Conservation (phyloP, 2,797 vertebrate species). For the Heteromormyrus szaboi region DNA sequence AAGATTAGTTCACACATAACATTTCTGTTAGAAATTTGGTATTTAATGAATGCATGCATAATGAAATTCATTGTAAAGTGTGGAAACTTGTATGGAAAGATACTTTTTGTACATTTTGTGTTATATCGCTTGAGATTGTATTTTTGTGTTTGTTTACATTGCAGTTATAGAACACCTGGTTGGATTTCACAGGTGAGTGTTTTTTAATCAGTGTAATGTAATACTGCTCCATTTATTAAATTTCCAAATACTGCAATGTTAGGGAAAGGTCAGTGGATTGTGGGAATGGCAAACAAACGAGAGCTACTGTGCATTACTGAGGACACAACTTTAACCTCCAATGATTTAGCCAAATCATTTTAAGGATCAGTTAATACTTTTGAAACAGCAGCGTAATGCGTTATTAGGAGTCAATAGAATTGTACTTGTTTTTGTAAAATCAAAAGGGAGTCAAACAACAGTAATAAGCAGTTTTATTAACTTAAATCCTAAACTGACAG, state of each 20-base stretch:
- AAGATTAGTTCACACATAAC: neutral
- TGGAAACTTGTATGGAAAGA: neutral
- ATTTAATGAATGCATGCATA: neutral
- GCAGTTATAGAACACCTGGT: neutral
- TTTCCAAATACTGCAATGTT: neutral
- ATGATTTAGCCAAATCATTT: neutral
- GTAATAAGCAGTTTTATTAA: neutral
- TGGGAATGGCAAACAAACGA: neutral
- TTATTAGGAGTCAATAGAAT: neutral
- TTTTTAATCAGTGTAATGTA: neutral
- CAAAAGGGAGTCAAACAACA: neutral
- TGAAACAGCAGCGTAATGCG: neutral
- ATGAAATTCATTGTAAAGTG: neutral
- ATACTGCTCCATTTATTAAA: neutral
- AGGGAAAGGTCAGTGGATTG: neutral
- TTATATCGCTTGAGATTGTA: neutral
- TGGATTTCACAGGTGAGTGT: neutral
- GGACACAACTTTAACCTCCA: neutral
- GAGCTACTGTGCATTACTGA: neutral
- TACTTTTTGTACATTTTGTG: neutral
- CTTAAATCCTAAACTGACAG: neutral
- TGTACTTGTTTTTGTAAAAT: neutral
- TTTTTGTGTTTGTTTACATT: neutral
- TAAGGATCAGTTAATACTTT: neutral
- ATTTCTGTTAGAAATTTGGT: neutral